Conservation (phyloP, 2,888 invertebrate genomes). For the Tetragnatha montana region DNA sequence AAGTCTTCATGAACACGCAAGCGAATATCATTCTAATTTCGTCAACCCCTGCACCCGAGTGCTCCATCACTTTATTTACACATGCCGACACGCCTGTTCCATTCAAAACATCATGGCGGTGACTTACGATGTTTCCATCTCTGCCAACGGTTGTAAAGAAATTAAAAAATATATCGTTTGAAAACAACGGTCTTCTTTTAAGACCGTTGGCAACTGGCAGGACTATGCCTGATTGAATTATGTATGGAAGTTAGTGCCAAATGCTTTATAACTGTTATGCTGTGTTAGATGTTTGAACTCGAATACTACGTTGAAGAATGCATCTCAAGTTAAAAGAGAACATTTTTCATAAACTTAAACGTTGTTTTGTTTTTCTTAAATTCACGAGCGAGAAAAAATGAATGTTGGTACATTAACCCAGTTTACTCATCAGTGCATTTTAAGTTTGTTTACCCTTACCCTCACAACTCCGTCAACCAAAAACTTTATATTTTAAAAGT, state of each 20-base stretch:
- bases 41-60: background rate
- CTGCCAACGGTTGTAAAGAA: background rate
- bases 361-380: too few species aligned
- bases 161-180: background rate
- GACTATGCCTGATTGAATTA: background rate
- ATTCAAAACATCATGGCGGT: background rate
- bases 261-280: background rate
- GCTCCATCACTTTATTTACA: background rate
- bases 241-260: background rate
- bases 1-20: background rate
- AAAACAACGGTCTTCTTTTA: background rate
- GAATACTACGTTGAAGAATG: background rate
- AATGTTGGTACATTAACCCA: too few species aligned
- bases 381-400: too few species aligned
- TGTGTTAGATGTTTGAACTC: background rate
- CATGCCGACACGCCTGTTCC: background rate
- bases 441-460: too few species aligned
- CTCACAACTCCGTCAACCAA: too few species aligned
- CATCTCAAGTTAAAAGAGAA: background rate
- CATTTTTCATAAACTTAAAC: too few species aligned
- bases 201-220: background rate
- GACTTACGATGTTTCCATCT: background rate
- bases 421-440: too few species aligned
- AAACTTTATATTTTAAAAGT: too few species aligned
- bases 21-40: background rate